phyloP scores from a whole-genome alignment of 2,113 vertebrate genomes.

The Eleginops maclovinus region DNA sequence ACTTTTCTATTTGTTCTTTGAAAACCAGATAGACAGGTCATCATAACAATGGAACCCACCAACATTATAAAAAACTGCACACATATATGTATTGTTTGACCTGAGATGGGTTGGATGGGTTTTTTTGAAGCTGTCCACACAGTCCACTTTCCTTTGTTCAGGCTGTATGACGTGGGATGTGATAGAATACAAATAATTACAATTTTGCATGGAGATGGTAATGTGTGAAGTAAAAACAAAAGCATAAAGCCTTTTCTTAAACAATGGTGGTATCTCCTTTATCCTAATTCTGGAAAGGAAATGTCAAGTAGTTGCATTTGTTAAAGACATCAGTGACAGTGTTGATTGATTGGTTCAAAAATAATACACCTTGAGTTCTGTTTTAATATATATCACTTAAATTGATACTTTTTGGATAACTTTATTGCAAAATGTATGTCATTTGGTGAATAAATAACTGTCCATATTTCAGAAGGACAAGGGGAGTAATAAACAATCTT shows the following conservation, averaged over 20 bases:
- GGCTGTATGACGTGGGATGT: not conserved
- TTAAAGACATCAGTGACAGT: not conserved
- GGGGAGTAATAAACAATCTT: not conserved
- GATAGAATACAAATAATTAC: conserved; percentile 4
- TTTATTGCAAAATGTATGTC: not conserved
- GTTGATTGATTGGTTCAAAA: too few relatives aligned
- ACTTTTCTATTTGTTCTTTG: conserved; percentile 20
- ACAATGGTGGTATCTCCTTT: too few relatives aligned
- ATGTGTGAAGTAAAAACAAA: conserved; percentile 5
- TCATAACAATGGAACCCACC: not conserved
- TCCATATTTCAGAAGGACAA: not conserved
- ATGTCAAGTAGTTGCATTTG: too few relatives aligned
- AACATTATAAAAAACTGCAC: not conserved
- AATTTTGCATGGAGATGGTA: conserved; percentile 30
- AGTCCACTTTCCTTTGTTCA: conserved; percentile 18
- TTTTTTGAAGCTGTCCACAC: conserved; percentile 24
- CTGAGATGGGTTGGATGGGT: conserved; percentile 32
- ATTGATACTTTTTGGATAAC: not conserved
- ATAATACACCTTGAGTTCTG: too few relatives aligned
- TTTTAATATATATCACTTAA: not conserved
- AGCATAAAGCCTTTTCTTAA: conserved; percentile 6
- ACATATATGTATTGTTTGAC: conserved; percentile 23
- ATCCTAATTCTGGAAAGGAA: too few relatives aligned
- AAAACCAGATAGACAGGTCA: conserved; percentile 11
- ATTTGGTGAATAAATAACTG: not conserved